Percentiles rank a stretch among this genome's conserved stretches.
These are phyloP conservation scores for Gyps fulvus DNA, from an alignment of 2,113 vertebrate genomes.

Conservation along the genomic window DNA sequence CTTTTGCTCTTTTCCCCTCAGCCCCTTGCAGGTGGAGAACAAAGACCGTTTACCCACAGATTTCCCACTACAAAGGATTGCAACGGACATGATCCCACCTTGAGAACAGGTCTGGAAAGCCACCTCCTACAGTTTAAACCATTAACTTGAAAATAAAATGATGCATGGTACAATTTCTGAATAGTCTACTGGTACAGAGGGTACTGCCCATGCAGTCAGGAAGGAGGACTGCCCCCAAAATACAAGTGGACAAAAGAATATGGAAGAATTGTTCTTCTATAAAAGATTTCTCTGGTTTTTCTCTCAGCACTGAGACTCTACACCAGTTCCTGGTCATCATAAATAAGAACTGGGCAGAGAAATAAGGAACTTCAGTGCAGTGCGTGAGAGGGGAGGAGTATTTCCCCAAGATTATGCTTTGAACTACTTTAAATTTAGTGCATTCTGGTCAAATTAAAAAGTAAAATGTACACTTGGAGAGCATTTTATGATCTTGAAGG, in stretches of 20 bases:
- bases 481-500: background rate
- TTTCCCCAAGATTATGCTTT: background rate
- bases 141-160: background rate
- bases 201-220: background rate
- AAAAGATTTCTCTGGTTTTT: background rate
- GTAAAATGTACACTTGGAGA: background rate
- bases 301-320: background rate
- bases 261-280: background rate
- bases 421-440: background rate
- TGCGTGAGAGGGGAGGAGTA: background rate
- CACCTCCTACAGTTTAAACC: background rate
- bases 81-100: background rate
- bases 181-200: background rate
- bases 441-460: background rate
- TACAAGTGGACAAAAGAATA: background rate
- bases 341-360: background rate
- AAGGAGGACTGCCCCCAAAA: background rate
- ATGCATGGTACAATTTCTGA: background rate
- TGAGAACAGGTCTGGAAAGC: background rate
- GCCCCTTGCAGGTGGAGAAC: background rate
- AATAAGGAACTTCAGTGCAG: background rate
- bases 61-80: background rate
- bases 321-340: background rate
- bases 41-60: background rate
- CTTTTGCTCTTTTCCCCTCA: background rate